Evolutionary conservation across 2,113 vertebrate species (phyloP).

Genomic region (Willisornis vidua): DNA sequence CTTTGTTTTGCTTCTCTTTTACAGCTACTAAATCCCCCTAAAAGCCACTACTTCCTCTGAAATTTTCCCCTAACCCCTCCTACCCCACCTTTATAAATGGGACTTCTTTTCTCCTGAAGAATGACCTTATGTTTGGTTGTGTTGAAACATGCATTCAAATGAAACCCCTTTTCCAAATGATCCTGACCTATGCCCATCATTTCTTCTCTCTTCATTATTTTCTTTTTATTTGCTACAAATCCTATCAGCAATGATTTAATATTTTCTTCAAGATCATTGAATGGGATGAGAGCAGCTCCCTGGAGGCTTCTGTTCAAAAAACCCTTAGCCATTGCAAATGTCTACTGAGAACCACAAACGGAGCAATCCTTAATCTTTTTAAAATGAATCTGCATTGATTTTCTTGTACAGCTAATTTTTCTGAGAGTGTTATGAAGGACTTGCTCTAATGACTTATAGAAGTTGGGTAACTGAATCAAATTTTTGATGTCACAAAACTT

Average conservation of each 20-base stretch:
- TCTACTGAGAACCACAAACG: neutral
- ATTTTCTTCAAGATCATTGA: constrained; percentile 41
- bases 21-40: neutral
- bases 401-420: constrained; percentile 11
- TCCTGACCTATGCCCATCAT: neutral
- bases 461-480: neutral
- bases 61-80: neutral
- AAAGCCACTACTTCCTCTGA: neutral
- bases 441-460: neutral
- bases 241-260: constrained; percentile 41
- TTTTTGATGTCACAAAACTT: neutral
- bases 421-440: neutral
- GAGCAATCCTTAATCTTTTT: constrained; percentile 22
- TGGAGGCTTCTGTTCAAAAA: neutral
- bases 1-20: neutral
- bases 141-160: neutral
- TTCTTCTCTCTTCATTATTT: constrained; percentile 36
- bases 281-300: constrained; percentile 3
- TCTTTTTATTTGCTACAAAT: constrained; percentile 49
- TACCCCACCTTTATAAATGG: neutral
- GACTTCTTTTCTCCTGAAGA: constrained; percentile 12
- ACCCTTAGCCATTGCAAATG: neutral
- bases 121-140: neutral
- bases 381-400: constrained; percentile 37
- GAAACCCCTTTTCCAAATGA: neutral